Percentiles rank a stretch among this genome's conserved stretches.
Evolutionary conservation across 2,113 vertebrate species (phyloP).

Genomic region (Brienomyrus longianalis): DNA sequence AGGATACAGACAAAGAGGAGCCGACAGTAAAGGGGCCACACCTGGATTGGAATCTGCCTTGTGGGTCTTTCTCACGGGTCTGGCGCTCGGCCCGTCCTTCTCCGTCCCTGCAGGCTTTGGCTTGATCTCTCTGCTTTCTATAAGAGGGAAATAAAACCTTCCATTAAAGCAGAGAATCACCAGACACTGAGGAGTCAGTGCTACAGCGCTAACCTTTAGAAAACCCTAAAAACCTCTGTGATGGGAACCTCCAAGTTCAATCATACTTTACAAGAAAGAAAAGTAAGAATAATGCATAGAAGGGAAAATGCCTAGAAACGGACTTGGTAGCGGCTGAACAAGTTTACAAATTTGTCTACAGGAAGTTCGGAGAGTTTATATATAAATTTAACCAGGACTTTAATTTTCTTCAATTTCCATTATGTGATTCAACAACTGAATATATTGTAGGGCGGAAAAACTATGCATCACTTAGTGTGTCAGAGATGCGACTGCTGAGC

Average conservation of each 20-base stretch:
- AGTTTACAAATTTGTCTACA: neutral
- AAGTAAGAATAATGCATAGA: neutral
- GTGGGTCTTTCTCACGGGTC: constrained; percentile 78
- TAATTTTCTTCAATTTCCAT: neutral
- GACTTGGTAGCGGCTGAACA: neutral
- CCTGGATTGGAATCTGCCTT: constrained; percentile 74
- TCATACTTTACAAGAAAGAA: neutral
- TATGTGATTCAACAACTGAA: neutral
- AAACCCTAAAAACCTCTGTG: neutral
- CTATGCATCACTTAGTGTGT: neutral
- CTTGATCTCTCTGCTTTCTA: constrained; percentile 49
- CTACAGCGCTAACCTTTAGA: neutral
- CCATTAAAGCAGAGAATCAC: neutral
- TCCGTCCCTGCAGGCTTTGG: constrained; percentile 55
- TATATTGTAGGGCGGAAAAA: neutral
- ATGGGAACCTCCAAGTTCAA: neutral
- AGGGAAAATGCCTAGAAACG: neutral
- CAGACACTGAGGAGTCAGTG: too few species aligned
- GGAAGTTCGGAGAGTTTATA: neutral
- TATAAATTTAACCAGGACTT: neutral
- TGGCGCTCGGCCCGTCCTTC: constrained; percentile 69
- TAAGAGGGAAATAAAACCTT: neutral
- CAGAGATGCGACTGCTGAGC: neutral
- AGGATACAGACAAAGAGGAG: neutral
- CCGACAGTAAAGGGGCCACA: constrained; percentile 37